Percentiles rank a stretch among this genome's conserved stretches.
phyloP scores from a whole-genome alignment of 2,888 invertebrate genomes.

The Pseudanteris insignis region DNA sequence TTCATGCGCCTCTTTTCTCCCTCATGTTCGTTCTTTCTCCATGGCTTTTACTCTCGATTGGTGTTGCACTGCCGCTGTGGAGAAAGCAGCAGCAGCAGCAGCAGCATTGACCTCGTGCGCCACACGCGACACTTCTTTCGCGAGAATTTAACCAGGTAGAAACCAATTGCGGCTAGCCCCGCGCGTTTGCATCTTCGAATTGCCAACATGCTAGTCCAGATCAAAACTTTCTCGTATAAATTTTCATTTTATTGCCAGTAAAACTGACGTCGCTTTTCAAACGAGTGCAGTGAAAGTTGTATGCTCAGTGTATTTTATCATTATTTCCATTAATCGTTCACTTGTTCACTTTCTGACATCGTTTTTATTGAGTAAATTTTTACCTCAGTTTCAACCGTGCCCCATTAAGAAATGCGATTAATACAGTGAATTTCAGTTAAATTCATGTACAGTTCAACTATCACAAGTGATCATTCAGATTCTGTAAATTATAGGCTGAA shows the following conservation, averaged over 20 bases:
- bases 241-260: constrained; percentile 7
- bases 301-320: too few species aligned
- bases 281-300: too few species aligned
- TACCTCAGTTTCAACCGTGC: too few species aligned
- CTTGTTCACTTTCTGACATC: too few species aligned
- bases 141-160: constrained; percentile 11
- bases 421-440: too few species aligned
- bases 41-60: constrained; percentile 65
- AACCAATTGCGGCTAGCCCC: not conserved
- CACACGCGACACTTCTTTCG: constrained; percentile 52
- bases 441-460: too few species aligned
- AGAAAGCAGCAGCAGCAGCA: constrained; percentile 60
- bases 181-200: constrained; percentile 12
- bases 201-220: not conserved
- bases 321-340: too few species aligned
- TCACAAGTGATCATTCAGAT: too few species aligned
- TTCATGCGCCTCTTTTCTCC: constrained; percentile 26
- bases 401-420: too few species aligned
- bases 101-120: constrained; percentile 53
- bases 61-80: constrained; percentile 49
- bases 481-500: too few species aligned
- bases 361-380: too few species aligned
- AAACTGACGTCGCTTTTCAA: not conserved
- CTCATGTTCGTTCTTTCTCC: constrained; percentile 42
- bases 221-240: constrained; percentile 12